Percentiles rank a stretch among this genome's conserved stretches.
These are phyloP conservation scores for Tyto alba DNA, from an alignment of 2,113 vertebrate genomes.

Conservation along the genomic window DNA sequence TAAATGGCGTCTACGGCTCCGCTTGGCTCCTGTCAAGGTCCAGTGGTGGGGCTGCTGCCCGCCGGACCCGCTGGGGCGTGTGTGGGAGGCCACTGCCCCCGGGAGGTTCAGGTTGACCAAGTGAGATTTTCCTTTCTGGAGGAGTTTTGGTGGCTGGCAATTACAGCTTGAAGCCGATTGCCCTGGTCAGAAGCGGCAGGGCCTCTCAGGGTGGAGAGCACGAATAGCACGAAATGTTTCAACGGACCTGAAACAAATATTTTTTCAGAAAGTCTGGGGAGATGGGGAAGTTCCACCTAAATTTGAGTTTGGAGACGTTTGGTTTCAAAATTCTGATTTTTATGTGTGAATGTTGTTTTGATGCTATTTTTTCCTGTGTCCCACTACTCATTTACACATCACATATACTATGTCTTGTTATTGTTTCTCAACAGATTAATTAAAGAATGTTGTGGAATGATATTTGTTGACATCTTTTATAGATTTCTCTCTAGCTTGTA, in stretches of 20 bases:
- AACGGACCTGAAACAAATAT: neutral
- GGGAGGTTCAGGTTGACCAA: neutral
- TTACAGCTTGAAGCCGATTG: neutral
- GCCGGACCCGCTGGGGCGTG: fast-evolving
- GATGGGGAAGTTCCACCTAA: neutral
- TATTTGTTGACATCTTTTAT: neutral
- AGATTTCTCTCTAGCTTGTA: neutral
- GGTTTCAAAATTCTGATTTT: neutral
- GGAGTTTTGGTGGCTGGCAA: neutral
- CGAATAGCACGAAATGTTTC: neutral
- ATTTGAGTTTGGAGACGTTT: neutral
- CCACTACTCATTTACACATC: neutral
- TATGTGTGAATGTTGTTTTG: neutral
- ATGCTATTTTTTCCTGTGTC: neutral
- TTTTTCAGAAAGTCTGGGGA: neutral
- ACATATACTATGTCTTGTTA: neutral
- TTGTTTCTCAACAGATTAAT: neutral
- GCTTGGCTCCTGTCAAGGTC: neutral
- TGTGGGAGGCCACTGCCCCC: neutral
- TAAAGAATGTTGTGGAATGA: neutral
- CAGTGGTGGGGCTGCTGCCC: neutral
- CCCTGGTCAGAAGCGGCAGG: neutral
- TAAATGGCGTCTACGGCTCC: neutral
- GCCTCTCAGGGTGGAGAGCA: neutral
- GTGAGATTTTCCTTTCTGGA: neutral